Evolutionary conservation across 30 jellyfish, hydroid and myxozoan genomes (phyloP), one percentile per base, ranked within the genome.

Genomic region (Rhopilema esculentum): DNA sequence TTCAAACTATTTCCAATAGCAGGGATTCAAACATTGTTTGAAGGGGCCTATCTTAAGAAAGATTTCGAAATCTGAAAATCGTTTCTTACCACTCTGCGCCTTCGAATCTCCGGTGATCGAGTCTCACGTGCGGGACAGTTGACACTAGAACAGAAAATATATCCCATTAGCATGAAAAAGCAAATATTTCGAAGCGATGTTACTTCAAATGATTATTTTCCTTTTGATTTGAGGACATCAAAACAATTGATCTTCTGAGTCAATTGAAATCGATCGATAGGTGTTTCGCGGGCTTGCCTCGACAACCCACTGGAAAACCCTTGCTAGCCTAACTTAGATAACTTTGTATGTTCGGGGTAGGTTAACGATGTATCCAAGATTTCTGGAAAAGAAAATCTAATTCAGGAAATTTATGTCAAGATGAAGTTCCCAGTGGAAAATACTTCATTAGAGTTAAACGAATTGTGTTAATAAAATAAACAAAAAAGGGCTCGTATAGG

Each of bases 81-180:
- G n/a, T 40, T 40, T 40, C 57, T 71, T 29, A 71, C 82, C 82
- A 71, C 82, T 17, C 82, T 52, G 8, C 82, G 82, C 8, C 82
- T 7, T 23, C 82, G 82, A 26, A 71, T 64, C 24, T 71, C 82
- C 20, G 82, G 82, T 71, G 82, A 71, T 28, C 82, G 33, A 8
- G 28, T 27, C 66, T 71, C 82, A 0, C 19, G 22, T 25, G 57
- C 57, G 12, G 57, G 57, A 12, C 12, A 12, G 57, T 40, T 12
- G 12, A 40, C 57, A 2, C 57, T 40, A 40, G 57, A 12, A 12
- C 57, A 40, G 57, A 40, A 40, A 40, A n/a, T n/a, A n/a, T n/a
- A n/a, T n/a, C n/a, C n/a, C n/a, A 40, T 40, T 40, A 12, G 6
- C 12, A 40, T 40, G 57, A 40, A 40, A 40, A 40, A n/a, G 12